phyloP scores from a whole-genome alignment of 2,113 vertebrate species.

The Peucedramus taeniatus region DNA sequence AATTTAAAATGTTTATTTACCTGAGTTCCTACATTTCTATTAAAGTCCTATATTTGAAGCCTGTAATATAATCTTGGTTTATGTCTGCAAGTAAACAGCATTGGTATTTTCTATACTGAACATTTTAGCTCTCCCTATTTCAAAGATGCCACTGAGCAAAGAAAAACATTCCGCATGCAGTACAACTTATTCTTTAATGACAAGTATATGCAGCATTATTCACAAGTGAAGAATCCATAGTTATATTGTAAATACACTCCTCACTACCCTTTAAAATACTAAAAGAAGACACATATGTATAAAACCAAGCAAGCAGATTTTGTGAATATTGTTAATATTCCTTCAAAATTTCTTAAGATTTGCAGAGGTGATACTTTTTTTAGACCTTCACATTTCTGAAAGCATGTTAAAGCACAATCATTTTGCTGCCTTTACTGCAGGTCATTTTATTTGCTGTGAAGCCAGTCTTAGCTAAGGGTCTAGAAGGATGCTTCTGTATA shows the following conservation, averaged over 20 bases:
- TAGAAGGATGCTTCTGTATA: neutral
- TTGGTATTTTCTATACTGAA: neutral
- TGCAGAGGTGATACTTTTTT: neutral
- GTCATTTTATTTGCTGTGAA: neutral
- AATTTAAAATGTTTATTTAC: neutral
- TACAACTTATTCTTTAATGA: neutral
- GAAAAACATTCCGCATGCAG: neutral
- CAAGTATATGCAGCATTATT: neutral
- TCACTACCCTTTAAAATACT: neutral
- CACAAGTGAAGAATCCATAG: neutral
- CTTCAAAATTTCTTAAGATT: neutral
- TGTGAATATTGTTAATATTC: neutral
- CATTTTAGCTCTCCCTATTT: neutral
- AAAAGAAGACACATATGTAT: neutral
- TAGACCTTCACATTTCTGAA: neutral
- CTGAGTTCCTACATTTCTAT: neutral
- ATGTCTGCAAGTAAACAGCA: neutral
- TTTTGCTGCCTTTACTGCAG: neutral
- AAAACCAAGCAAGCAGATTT: neutral
- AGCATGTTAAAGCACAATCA: fast-evolving
- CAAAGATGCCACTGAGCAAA: neutral
- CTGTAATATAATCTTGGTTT: neutral
- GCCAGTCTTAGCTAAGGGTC: neutral
- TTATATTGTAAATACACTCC: neutral
- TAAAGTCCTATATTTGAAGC: neutral